Evolutionary conservation across 2,113 vertebrate species (phyloP).

Genomic region (Cisticola juncidis): DNA sequence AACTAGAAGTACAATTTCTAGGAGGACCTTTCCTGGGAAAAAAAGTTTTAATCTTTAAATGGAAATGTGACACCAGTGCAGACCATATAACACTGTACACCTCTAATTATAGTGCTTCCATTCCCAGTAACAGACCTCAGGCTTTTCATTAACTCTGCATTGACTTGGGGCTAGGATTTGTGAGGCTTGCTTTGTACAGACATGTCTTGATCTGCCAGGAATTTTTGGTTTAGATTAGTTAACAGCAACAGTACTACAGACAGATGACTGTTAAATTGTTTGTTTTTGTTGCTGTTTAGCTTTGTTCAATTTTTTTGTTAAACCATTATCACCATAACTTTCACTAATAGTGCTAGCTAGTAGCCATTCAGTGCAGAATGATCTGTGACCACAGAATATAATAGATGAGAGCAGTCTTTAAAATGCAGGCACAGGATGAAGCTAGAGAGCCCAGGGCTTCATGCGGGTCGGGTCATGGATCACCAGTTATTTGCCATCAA

Average conservation of each 20-base stretch:
- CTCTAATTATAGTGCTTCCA: background rate
- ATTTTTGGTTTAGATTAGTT: background rate
- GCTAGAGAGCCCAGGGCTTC: background rate
- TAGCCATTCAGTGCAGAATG: background rate
- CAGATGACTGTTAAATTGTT: background rate
- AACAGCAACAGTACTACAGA: background rate
- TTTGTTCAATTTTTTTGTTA: background rate
- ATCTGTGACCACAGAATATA: background rate
- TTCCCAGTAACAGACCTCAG: background rate
- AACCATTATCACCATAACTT: background rate
- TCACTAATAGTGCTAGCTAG: background rate
- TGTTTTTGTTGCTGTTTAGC: background rate
- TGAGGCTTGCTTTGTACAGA: rapidly evolving
- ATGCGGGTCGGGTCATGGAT: background rate
- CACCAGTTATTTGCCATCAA: background rate
- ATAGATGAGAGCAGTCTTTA: background rate
- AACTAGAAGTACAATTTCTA: background rate
- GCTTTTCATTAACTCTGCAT: background rate
- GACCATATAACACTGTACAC: background rate
- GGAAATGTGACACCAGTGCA: background rate
- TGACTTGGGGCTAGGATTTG: background rate
- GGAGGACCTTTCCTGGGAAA: background rate
- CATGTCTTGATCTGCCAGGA: background rate
- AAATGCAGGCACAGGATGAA: background rate
- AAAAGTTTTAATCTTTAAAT: background rate